Evolutionary conservation across 2,797 vertebrate genomes (phyloP).

Genomic region (Eospalax fontanierii): DNA sequence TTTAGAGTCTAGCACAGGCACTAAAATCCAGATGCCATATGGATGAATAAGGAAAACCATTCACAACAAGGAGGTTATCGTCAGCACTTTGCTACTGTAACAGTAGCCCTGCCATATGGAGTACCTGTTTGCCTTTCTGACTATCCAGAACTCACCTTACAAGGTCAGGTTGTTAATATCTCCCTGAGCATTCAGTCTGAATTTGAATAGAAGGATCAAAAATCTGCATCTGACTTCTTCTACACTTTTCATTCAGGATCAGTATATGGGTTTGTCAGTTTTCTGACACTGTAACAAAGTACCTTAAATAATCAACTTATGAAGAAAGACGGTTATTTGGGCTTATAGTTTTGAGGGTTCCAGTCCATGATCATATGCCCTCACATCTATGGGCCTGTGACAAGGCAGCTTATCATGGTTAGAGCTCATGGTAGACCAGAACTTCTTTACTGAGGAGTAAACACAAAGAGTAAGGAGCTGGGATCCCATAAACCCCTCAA

Average conservation of each 20-base stretch:
- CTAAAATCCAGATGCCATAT: not conserved
- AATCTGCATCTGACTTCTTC: not conserved
- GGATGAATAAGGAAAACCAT: not conserved
- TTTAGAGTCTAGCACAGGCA: not conserved
- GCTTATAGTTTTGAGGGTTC: not conserved
- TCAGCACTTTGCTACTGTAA: not conserved
- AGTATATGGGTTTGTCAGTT: not conserved
- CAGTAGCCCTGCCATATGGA: accelerated
- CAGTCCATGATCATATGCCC: too few relatives aligned
- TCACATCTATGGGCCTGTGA: not conserved
- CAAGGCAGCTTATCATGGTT: not conserved
- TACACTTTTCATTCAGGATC: not conserved
- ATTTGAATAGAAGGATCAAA: too few relatives aligned
- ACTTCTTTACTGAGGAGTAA: not conserved
- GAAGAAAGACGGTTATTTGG: not conserved
- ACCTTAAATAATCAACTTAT: not conserved
- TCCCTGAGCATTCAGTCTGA: not conserved
- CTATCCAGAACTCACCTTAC: not conserved
- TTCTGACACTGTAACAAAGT: not conserved
- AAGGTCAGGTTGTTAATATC: not conserved
- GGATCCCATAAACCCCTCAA: not conserved
- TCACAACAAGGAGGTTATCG: not conserved
- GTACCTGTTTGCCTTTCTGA: not conserved
- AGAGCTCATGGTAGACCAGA: not conserved
- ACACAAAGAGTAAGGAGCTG: not conserved